phyloP scores from a whole-genome alignment of 2,113 vertebrate genomes.

The Lophius piscatorius region DNA sequence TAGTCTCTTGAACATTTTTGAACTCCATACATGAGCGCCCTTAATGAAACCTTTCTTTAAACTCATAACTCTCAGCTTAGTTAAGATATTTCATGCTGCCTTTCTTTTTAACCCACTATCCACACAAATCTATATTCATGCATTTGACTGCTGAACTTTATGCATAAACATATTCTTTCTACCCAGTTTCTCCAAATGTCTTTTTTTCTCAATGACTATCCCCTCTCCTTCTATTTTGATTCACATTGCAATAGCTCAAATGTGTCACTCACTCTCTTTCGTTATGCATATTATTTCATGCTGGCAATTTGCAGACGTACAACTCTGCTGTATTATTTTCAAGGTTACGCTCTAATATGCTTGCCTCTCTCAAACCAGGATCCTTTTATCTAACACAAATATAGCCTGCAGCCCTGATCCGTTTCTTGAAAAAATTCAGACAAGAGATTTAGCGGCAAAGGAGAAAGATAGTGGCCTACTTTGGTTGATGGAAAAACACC shows the following conservation, averaged over 20 bases:
- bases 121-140: slow-evolving; percentile 35
- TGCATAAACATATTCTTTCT: slow-evolving; percentile 11
- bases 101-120: slow-evolving; percentile 13
- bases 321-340: slow-evolving; percentile 25
- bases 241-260: slow-evolving; percentile 44
- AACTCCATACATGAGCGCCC: slow-evolving; percentile 20
- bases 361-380: slow-evolving; percentile 20
- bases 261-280: slow-evolving; percentile 18
- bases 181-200: slow-evolving; percentile 16
- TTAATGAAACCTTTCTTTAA: slow-evolving; percentile 30
- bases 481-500: slow-evolving; percentile 61
- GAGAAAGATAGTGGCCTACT: slow-evolving; percentile 43
- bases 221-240: slow-evolving; percentile 21
- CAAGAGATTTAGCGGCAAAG: slow-evolving; percentile 21
- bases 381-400: slow-evolving; percentile 43
- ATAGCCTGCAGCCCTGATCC: slow-evolving; percentile 31
- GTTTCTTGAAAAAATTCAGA: slow-evolving; percentile 53
- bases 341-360: slow-evolving; percentile 57
- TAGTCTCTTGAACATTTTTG: slow-evolving; percentile 15
- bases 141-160: slow-evolving; percentile 31
- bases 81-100: slow-evolving; percentile 38
- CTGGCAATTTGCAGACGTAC: neutral
- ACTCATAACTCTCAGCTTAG: slow-evolving; percentile 30
- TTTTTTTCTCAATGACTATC: slow-evolving; percentile 26
- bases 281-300: slow-evolving; percentile 21